A percentile compares a stretch with the other conserved stretches of the same genome.
phyloP scores from a whole-genome alignment of 2,797 vertebrate genomes.

The Schizopygopsis pylzovi region DNA sequence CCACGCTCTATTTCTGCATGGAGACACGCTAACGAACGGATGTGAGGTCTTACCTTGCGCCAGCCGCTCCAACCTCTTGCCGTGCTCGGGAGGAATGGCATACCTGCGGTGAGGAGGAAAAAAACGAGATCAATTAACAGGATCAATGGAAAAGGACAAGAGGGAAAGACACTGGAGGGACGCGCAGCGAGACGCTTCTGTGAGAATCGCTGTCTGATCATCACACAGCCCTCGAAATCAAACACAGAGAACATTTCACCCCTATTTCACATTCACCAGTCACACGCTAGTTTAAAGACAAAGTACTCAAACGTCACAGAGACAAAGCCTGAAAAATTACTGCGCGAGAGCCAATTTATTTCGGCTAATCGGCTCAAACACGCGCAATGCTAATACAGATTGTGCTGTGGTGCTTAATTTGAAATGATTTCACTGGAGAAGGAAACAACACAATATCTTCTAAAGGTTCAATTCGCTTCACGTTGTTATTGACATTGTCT shows the following conservation, averaged over 20 bases:
- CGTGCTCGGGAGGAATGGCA: slow-evolving; percentile 78
- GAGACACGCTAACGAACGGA: background rate
- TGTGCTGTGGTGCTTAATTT: background rate
- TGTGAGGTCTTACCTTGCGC: slow-evolving; percentile 75
- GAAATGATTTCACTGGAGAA: slow-evolving; percentile 14
- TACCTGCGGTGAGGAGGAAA: slow-evolving; percentile 73
- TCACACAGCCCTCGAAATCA: slow-evolving; percentile 1
- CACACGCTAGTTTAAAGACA: background rate
- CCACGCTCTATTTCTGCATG: background rate
- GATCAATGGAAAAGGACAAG: slow-evolving; percentile 35
- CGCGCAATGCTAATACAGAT: background rate
- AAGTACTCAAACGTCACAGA: slow-evolving; percentile 23
- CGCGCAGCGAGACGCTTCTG: slow-evolving; percentile 7
- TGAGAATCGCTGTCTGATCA: background rate
- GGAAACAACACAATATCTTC: slow-evolving; percentile 6
- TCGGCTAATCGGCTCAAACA: slow-evolving; percentile 19
- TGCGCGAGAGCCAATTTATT: background rate
- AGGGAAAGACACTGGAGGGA: background rate
- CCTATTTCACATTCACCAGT: slow-evolving; percentile 25
- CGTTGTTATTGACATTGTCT: slow-evolving; percentile 52
- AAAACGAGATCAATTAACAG: slow-evolving; percentile 20
- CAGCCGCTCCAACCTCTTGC: slow-evolving; percentile 81
- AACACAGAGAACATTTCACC: slow-evolving; percentile 28
- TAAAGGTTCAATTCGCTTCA: slow-evolving; percentile 32
- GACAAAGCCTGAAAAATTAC: slow-evolving; percentile 32